Evolutionary conservation across 2,113 vertebrate species (phyloP), one percentile per base, ranked within the genome.

Genomic region (Thamnaconus septentrionalis): DNA sequence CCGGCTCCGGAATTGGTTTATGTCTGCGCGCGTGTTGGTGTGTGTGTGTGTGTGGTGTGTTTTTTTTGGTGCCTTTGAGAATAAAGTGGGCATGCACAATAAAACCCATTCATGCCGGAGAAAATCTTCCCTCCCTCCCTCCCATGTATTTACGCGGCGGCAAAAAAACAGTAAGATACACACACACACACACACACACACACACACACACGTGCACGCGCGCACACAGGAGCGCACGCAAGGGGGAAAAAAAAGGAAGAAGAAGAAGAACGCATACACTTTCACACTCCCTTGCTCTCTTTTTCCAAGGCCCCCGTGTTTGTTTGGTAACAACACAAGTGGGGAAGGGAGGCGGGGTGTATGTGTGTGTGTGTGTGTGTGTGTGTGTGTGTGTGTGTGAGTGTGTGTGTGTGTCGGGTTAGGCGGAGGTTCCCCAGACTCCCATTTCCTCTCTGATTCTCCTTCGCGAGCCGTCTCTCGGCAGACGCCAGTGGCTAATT

Each of bases 401-500:
- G 18, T 2, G 18, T 31, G 18, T 31, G 18, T 31, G 18, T 31
- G 2, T 31, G 18, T 31, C 18, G 18, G 18, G 18, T 31, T 31
- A 31, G 3, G 47, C 73, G 68, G 72, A 92, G 87, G 88, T 91
- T 92, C 94, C 94, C 93, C 92, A 93, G 90, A 93, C 94, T 93
- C 94, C 72, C 41, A 75, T 83, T 83, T 85, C 83, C 88, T 93
- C 89, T 83, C 88, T 90, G 70, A 74, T 80, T 79, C 79, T 76
- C 69, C 73, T 84, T 31, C 63, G 91, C 93, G 88, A 89, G 91
- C 93, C 92, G 89, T 92, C 93, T 93, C 91, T 92, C 93, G 90
- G 89, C 91, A 95, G 93, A 94, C 93, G 91, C 92, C 91, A 92
- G 91, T 93, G 94, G 94, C 94, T 97, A 97, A 98, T 97, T 97